Percentiles rank a stretch among this genome's conserved stretches.
These are phyloP conservation scores for Caerostris extrusa DNA, from an alignment of 1,140 invertebrate genomes.

Conservation along the genomic window DNA sequence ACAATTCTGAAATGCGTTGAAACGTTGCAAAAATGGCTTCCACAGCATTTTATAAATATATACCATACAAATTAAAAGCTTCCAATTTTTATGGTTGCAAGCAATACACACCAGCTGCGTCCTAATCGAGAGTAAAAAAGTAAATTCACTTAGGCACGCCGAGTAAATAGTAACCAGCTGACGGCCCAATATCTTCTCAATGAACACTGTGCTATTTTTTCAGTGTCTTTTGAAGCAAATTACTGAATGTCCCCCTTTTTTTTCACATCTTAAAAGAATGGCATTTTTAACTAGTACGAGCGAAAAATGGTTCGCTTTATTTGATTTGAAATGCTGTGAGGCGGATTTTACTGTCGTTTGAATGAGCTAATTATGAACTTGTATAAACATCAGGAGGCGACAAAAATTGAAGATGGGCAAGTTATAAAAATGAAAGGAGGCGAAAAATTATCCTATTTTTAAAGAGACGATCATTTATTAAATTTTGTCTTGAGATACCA, in stretches of 20 bases:
- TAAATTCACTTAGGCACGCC: not conserved
- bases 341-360: not conserved
- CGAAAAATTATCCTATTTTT: no score
- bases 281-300: not conserved
- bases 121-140: not conserved
- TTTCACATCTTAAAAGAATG: not conserved
- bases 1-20: not conserved
- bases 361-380: not conserved
- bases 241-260: not conserved
- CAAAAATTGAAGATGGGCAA: not conserved
- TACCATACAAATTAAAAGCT: not conserved
- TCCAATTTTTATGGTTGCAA: not conserved
- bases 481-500: no score
- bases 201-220: slow-evolving; percentile 8
- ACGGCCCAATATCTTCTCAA: slow-evolving; percentile 19
- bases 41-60: not conserved
- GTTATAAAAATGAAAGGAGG: no score
- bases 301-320: not conserved
- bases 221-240: not conserved
- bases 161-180: slow-evolving; percentile 13
- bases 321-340: not conserved
- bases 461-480: no score
- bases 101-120: slow-evolving; percentile 1
- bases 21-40: not conserved
- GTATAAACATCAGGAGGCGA: not conserved